Percentiles rank a stretch among this genome's conserved stretches.
Conservation (phyloP, 1,140 invertebrate genomes). For the Ceratosolen fusciceps region DNA sequence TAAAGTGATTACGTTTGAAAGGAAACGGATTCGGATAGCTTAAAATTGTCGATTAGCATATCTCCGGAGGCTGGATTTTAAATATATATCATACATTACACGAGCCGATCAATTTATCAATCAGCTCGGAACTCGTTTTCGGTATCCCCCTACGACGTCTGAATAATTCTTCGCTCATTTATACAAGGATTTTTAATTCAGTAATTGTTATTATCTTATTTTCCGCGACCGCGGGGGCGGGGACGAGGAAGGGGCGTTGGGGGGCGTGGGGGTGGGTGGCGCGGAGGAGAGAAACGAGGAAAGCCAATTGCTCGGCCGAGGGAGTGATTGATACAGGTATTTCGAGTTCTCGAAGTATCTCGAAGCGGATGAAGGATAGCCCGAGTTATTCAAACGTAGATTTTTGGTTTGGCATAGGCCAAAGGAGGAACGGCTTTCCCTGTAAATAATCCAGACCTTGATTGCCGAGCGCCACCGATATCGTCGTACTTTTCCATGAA, state of each 20-base stretch:
- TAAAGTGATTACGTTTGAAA: not conserved
- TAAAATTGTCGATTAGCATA: not conserved
- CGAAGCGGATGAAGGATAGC: too few species aligned
- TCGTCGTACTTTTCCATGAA: too few species aligned
- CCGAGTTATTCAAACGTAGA: too few species aligned
- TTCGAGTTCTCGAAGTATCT: too few species aligned
- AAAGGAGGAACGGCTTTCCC: too few species aligned
- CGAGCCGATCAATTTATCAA: constrained; percentile 6
- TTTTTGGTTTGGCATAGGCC: too few species aligned
- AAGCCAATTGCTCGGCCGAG: not conserved
- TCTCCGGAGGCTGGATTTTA: not conserved
- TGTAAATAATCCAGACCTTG: too few species aligned
- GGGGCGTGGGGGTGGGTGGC: too few species aligned
- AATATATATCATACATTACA: not conserved
- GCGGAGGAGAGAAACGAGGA: not conserved
- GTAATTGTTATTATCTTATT: not conserved
- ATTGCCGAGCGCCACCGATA: too few species aligned
- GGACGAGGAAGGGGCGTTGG: too few species aligned
- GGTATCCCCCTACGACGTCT: not conserved
- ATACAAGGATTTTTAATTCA: not conserved
- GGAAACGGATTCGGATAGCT: not conserved
- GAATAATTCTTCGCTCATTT: not conserved
- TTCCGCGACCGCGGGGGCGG: too few species aligned
- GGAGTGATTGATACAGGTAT: not conserved
- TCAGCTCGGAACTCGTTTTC: not conserved